These are phyloP conservation scores for Horisme vitalbata DNA, from an alignment of 2,888 invertebrate species.

Conservation along the genomic window DNA sequence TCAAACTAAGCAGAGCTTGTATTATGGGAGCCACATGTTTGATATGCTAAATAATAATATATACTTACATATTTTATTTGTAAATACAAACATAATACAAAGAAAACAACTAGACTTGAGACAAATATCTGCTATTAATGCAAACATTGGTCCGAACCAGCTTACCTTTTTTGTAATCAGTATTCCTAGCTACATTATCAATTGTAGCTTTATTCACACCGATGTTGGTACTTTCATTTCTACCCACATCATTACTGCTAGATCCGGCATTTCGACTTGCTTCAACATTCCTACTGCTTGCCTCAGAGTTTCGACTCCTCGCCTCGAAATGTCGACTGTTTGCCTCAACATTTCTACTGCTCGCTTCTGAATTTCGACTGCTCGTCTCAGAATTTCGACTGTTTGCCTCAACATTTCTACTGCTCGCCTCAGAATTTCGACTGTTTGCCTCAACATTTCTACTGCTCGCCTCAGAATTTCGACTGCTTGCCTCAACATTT, in stretches of 20 bases:
- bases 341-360: neutral
- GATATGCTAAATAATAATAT: too few relatives aligned
- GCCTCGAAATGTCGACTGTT: neutral
- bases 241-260: neutral
- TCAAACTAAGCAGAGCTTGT: too few relatives aligned
- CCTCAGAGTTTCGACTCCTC: neutral
- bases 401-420: neutral
- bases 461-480: neutral
- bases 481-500: constrained; percentile 1
- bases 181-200: neutral
- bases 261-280: neutral
- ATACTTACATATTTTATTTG: too few relatives aligned
- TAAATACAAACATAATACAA: too few relatives aligned
- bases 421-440: neutral
- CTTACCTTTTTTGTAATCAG: constrained; percentile 16
- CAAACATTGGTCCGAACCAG: too few relatives aligned
- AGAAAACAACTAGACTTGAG: too few relatives aligned
- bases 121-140: too few relatives aligned
- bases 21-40: too few relatives aligned
- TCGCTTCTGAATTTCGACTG: neutral
- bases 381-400: neutral
- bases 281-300: neutral
- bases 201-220: too few relatives aligned
- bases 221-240: too few relatives aligned
- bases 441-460: neutral